phyloP scores from a whole-genome alignment of 2,113 vertebrate genomes.

The Falcunculus frontatus region DNA sequence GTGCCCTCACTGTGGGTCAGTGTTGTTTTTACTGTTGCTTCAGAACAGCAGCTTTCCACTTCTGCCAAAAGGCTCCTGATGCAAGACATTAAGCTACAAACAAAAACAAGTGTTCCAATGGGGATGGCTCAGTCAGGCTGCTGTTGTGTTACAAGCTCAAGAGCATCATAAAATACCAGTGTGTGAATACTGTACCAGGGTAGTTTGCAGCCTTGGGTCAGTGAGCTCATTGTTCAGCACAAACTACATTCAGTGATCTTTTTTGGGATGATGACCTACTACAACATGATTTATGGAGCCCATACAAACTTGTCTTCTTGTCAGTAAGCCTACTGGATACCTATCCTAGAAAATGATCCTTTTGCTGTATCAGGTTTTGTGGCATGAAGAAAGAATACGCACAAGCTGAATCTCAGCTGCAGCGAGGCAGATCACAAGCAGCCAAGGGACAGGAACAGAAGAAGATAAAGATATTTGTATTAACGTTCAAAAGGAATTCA shows the following conservation, averaged over 20 bases:
- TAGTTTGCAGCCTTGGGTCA: neutral
- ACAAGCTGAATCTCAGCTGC: neutral
- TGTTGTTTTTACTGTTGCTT: neutral
- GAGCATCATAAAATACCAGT: neutral
- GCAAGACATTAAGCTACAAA: neutral
- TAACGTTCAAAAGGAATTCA: neutral
- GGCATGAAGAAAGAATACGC: neutral
- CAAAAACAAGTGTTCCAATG: neutral
- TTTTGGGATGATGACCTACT: neutral
- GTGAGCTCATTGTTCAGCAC: neutral
- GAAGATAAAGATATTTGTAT: neutral
- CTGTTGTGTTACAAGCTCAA: neutral
- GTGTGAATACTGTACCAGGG: neutral
- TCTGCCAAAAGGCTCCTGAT: neutral
- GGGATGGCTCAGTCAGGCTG: neutral
- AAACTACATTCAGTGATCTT: neutral
- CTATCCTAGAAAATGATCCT: neutral
- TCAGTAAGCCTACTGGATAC: neutral
- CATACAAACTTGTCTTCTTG: neutral
- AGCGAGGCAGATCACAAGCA: neutral
- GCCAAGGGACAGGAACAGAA: neutral
- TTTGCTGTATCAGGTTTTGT: neutral
- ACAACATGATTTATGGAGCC: neutral
- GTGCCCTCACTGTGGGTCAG: neutral
- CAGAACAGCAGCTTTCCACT: accelerated